phyloP scores from a whole-genome alignment of 1,140 invertebrate species.

The Holcopasites calliopsidis region DNA sequence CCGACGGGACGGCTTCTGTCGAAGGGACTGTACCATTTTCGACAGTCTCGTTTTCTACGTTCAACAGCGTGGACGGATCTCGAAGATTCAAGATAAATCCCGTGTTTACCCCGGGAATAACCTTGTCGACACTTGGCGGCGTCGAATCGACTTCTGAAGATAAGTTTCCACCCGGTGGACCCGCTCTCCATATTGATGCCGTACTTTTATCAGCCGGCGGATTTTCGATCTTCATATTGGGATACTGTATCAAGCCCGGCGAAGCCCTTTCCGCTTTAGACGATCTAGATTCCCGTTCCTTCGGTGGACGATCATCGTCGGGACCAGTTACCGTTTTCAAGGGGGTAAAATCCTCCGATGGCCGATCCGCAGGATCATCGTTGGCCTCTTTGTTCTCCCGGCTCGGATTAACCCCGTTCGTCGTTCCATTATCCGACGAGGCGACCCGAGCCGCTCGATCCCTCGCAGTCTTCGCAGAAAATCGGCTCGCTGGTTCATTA shows the following conservation, averaged over 20 bases:
- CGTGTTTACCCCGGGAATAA: too few species aligned
- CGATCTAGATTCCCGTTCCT: slow-evolving; percentile 5
- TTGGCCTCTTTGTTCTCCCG: background rate
- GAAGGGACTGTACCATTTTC: background rate
- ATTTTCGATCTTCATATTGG: too few species aligned
- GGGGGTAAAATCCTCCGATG: background rate
- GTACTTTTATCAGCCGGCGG: too few species aligned
- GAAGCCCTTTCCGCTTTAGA: background rate
- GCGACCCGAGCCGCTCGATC: background rate
- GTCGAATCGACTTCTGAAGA: background rate
- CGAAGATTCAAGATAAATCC: background rate
- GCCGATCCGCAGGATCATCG: background rate
- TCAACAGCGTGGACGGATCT: too few species aligned
- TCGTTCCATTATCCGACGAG: background rate
- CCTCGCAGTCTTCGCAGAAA: background rate
- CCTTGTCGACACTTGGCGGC: background rate
- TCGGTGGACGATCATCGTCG: background rate
- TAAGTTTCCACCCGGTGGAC: too few species aligned
- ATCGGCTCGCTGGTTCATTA: background rate
- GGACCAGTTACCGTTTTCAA: background rate
- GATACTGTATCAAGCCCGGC: background rate
- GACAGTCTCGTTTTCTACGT: too few species aligned
- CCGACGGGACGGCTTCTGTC: background rate
- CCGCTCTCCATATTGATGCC: too few species aligned
- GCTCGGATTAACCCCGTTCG: background rate